These are phyloP conservation scores for Pungitius pungitius DNA, from an alignment of 2,113 vertebrate genomes.

Conservation along the genomic window DNA sequence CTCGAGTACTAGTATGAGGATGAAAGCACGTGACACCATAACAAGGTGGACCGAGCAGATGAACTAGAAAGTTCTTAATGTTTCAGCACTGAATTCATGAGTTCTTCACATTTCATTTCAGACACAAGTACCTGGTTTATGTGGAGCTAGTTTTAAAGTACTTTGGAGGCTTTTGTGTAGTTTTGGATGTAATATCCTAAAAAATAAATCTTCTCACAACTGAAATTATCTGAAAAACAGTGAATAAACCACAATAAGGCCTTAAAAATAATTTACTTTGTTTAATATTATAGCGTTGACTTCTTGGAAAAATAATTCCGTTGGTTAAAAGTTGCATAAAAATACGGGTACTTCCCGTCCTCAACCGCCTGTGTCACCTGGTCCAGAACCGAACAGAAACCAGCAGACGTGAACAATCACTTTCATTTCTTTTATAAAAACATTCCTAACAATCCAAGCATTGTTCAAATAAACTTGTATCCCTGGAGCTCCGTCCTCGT, in stretches of 20 bases:
- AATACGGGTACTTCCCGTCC: slow-evolving; percentile 56
- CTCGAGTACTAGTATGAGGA: not conserved
- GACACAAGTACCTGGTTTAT: not conserved
- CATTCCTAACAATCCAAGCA: slow-evolving; percentile 12
- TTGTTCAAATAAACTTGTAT: not conserved
- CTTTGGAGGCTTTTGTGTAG: not conserved
- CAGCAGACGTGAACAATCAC: not conserved
- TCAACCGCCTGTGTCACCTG: not conserved
- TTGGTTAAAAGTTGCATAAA: slow-evolving; percentile 12
- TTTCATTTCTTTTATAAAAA: slow-evolving; percentile 34
- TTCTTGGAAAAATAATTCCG: slow-evolving; percentile 1
- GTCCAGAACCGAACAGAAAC: not conserved
- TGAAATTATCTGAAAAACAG: not conserved
- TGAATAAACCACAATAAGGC: too few species aligned
- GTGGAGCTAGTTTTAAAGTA: not conserved
- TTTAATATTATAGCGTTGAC: not conserved
- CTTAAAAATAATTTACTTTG: too few species aligned
- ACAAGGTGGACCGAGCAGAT: too few species aligned
- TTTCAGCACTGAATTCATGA: not conserved
- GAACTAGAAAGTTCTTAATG: too few species aligned
- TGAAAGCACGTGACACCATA: too few species aligned
- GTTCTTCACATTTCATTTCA: too few species aligned
- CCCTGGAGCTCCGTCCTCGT: slow-evolving; percentile 1
- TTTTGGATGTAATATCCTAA: not conserved
- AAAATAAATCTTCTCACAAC: not conserved